Base-by-base conservation (phyloP, 2,113 vertebrate genomes). In the Thinocorus orbignyianus region DNA sequence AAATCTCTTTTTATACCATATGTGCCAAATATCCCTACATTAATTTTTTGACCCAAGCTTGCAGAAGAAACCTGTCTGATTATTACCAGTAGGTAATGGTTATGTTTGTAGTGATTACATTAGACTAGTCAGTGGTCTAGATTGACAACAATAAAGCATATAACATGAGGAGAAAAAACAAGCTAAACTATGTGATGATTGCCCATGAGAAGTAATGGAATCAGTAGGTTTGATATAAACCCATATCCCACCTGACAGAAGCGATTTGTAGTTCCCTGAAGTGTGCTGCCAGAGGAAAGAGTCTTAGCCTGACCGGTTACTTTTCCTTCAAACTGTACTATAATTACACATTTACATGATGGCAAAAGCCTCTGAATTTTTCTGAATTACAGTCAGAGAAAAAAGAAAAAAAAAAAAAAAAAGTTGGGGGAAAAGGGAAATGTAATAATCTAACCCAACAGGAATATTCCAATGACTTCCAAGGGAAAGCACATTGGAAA, bases 401-500 rank as follows among this genome's bases (percentile, higher is more conserved):
- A 60, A 70, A 58, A 46, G 23, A 39, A 19, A 0, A n/a, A n/a
- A n/a, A 4, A 13, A 72, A 60, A 70, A 58, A 46, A 25, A 39
- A 19, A 0, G 2, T 10, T 13, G 51, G 0, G 8, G 3, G 11
- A 15, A 51, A 77, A 92, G 5, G 22, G 31, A 88, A 95, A 92
- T 65, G 10, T 17, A 82, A 76, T 76, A 86, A 89, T 72, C 30
- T 15, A 88, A 81, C 22, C 11, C 37, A 77, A 89, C 6, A 88
- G 55, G n/a, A 91, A 92, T 61, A 69, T 93, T 92, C 76, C 88
- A 80, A 26, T 64, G 65, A 82, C 42, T 93, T 92, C 58, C 84
- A 73, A 80, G 58, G 44, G 81, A 93, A 92, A 89, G 57, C 62
- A 80, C 57, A 61, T 74, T 91, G 77, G 68, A 91, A 94, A 93